Evolutionary conservation across 2,888 invertebrate species (phyloP).

Genomic region (Teleogryllus oceanicus): DNA sequence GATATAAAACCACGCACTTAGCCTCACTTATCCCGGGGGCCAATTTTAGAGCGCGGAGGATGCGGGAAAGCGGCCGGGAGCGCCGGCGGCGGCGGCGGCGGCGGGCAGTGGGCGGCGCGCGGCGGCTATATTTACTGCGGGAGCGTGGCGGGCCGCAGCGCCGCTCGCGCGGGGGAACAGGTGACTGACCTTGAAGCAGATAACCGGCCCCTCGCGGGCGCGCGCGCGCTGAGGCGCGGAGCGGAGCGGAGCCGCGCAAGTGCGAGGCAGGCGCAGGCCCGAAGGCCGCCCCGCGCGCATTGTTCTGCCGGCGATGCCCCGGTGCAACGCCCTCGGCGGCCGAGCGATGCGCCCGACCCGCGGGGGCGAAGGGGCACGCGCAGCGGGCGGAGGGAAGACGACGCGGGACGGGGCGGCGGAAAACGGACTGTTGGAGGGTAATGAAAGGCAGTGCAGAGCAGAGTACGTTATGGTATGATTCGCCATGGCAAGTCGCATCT

Average conservation of each 20-base stretch:
- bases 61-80: neutral
- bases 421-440: too few relatives aligned
- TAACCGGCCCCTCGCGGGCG: neutral
- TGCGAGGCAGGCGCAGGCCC: neutral
- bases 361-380: too few relatives aligned
- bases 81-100: neutral
- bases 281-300: neutral
- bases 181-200: neutral
- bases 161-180: neutral
- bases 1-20: neutral
- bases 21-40: neutral
- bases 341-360: too few relatives aligned
- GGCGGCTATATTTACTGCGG: neutral
- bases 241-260: neutral
- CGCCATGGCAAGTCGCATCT: too few relatives aligned
- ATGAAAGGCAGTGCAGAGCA: too few relatives aligned
- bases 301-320: neutral
- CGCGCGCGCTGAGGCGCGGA: neutral
- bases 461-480: too few relatives aligned
- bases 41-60: constrained; percentile 11
- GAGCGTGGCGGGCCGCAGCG: neutral
- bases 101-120: neutral
- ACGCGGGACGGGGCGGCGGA: too few relatives aligned
- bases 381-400: too few relatives aligned
- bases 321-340: too few relatives aligned